Percentiles rank a stretch among this genome's conserved stretches.
These are phyloP conservation scores for Latrodectus elegans DNA, from an alignment of 2,888 invertebrate genomes.

Conservation along the genomic window DNA sequence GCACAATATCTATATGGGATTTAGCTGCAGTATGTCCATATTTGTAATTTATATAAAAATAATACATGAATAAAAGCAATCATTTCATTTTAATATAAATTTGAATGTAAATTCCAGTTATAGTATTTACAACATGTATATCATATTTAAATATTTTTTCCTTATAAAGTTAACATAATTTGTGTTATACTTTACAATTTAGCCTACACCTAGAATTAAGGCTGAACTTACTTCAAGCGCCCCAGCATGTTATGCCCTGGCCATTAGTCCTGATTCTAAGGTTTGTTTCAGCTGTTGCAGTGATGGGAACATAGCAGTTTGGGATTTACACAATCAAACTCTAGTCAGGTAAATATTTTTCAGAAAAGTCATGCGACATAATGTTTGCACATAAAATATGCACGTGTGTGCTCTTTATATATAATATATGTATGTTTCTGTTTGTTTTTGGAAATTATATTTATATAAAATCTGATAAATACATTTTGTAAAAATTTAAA, in stretches of 20 bases:
- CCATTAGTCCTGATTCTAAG: slow-evolving; percentile 95
- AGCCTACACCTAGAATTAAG: slow-evolving; percentile 87
- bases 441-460: too few species aligned
- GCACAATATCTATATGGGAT: slow-evolving; percentile 97
- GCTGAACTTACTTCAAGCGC: slow-evolving; percentile 95
- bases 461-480: too few species aligned
- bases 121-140: neutral
- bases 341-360: slow-evolving; percentile 78
- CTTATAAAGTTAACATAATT: neutral
- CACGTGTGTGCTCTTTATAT: too few species aligned
- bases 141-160: neutral
- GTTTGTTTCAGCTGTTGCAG: slow-evolving; percentile 98
- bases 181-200: neutral
- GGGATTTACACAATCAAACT: slow-evolving; percentile 95
- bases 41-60: neutral
- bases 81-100: neutral
- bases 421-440: too few species aligned
- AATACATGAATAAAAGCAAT: neutral
- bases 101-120: neutral
- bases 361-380: too few species aligned
- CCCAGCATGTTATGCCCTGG: slow-evolving; percentile 97
- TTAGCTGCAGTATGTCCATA: slow-evolving; percentile 80
- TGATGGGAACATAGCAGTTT: slow-evolving; percentile 96
- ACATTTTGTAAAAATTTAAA: too few species aligned
- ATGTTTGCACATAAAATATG: too few species aligned